phyloP scores from a whole-genome alignment of 1,140 invertebrate species.

The Drosophila micromelanica region DNA sequence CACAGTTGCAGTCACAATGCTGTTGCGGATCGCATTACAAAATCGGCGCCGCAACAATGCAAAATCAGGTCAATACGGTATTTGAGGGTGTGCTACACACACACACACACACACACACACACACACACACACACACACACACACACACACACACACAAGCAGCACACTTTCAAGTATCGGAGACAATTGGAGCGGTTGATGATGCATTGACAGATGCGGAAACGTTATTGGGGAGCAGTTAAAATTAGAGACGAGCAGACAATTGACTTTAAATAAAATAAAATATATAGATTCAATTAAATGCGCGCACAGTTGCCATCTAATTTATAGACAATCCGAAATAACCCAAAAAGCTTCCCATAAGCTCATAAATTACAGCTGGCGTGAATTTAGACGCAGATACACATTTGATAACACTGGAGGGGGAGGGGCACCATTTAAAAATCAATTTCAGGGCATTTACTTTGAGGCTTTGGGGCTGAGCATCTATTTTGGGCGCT shows the following conservation, averaged over 20 bases:
- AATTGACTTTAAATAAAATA: background rate
- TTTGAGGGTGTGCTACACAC: conserved; percentile 48
- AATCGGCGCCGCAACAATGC: conserved; percentile 43
- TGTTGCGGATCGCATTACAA: conserved; percentile 55
- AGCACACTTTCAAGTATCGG: conserved; percentile 39
- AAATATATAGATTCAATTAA: conserved; percentile 13
- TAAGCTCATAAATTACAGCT: conserved; percentile 25
- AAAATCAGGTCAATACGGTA: conserved; percentile 79
- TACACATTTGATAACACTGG: conserved; percentile 7
- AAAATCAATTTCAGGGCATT: conserved; percentile 68
- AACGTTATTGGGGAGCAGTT: conserved; percentile 31
- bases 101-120: conserved; percentile 2
- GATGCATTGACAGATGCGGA: conserved; percentile 37
- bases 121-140: background rate
- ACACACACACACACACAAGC: background rate
- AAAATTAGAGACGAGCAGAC: conserved; percentile 2
- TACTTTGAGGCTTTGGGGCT: conserved; percentile 14
- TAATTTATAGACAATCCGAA: conserved; percentile 23
- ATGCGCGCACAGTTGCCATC: background rate
- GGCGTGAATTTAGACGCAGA: conserved; percentile 28
- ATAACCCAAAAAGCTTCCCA: conserved; percentile 3
- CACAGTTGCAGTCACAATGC: conserved; percentile 38
- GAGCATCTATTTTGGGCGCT: conserved; percentile 40
- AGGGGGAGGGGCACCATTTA: background rate
- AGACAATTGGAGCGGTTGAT: conserved; percentile 51